These are phyloP conservation scores for Ficedula albicollis DNA, from an alignment of 2,797 vertebrate species.

Conservation along the genomic window DNA sequence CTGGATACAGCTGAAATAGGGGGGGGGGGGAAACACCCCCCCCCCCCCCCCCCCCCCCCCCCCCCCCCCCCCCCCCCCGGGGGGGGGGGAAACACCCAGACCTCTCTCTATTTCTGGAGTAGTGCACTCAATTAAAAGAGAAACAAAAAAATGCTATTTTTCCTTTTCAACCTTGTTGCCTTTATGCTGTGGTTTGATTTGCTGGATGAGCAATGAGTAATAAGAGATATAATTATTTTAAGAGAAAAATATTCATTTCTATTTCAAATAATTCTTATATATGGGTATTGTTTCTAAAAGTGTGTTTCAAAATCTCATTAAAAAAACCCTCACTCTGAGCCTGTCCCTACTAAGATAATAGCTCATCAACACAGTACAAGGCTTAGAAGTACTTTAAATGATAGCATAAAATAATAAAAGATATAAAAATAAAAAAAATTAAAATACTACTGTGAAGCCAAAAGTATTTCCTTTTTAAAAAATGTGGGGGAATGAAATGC, in stretches of 20 bases:
- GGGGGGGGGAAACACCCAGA: too few relatives aligned
- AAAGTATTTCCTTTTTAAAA: not conserved
- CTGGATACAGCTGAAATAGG: not conserved
- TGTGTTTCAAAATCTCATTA: not conserved
- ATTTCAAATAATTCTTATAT: not conserved
- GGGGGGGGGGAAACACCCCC: too few relatives aligned
- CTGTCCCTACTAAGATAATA: not conserved
- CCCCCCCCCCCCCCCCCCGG: too few relatives aligned
- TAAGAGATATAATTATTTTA: not conserved
- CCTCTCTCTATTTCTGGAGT: not conserved
- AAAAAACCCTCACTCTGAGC: not conserved
- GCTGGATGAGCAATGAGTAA: not conserved
- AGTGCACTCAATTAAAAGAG: not conserved
- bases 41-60: too few relatives aligned
- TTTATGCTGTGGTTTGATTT: not conserved
- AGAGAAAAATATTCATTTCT: not conserved
- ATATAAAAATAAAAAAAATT: not conserved
- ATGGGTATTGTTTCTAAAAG: not conserved
- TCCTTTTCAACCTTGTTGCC: not conserved
- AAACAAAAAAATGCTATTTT: not conserved
- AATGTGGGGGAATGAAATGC: not conserved
- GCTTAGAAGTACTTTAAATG: not conserved
- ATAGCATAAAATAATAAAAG: not conserved
- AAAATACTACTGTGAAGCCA: not conserved
- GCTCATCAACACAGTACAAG: not conserved